Evolutionary conservation across 1,140 invertebrate genomes (phyloP), one percentile per base, ranked within the genome.

Genomic region (Caligus rogercresseyi): DNA sequence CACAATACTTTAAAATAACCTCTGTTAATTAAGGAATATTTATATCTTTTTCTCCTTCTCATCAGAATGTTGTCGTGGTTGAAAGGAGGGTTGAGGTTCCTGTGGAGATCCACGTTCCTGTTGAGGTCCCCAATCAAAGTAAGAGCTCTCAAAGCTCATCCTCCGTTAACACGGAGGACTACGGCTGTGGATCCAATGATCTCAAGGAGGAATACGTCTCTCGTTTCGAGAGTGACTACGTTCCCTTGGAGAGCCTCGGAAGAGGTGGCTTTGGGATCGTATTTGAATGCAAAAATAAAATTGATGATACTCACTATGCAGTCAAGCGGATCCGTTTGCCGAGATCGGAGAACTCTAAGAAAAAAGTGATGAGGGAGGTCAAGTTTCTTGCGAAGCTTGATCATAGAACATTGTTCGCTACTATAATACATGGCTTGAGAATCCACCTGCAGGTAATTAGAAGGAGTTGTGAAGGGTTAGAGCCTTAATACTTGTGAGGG

Each of bases 251-350:
- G 64, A 85, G 86, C 67, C 75, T 98, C 0, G 92, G 92, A 0
- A 82, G 81, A 69, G 93, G 94, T n/a, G 94, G 92, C 0, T 98
- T 95, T 76, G 94, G 94, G 0, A 83, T 96, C 19, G 94, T 98
- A 0, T 97, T 96, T 75, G 86, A 96, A 73, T 90, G 87, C 0
- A 85, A 80, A 71, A 95, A 97, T 72, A 92, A 89, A 74, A 83
- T 96, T 60, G 94, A 98, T 72, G 87, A 95, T 69, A 86, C 87
- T 69, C 79, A 83, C 66, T 98, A 98, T 77, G 94, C 94, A 19
- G 83, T 98, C 0, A 98, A 98, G 75, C 80, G 92, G 69, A 65
- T 60, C 51, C 65, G 25, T 65, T 63, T 66, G 71, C 72, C 31
- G 59, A 56, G 66, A 74, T 53, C 70, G 85, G 86, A 68, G 77